Conservation (phyloP, 37 sponge, comb jelly and placozoan species). For the Geodia barretti region DNA sequence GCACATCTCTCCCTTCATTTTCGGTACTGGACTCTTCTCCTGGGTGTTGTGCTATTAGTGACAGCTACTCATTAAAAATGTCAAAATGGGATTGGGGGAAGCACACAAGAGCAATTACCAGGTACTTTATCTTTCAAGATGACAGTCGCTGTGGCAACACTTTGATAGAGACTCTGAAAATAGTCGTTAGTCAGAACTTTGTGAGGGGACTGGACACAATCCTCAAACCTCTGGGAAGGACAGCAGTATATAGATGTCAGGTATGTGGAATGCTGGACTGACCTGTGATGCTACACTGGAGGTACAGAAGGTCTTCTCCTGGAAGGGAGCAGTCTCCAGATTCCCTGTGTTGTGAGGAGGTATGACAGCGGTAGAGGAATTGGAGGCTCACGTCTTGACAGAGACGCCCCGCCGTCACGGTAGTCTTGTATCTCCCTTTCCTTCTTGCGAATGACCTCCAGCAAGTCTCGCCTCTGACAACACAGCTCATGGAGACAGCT, state of each 20-base stretch:
- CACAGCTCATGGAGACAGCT: conserved; percentile 58
- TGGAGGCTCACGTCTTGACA: conserved; percentile 55
- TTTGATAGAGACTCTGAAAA: conserved; percentile 53
- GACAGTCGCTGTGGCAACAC: conserved; percentile 28
- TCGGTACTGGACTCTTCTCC: too few species aligned
- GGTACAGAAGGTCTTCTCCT: conserved; percentile 58
- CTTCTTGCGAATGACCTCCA: conserved; percentile 46
- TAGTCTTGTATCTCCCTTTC: conserved; percentile 84
- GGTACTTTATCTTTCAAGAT: too few species aligned
- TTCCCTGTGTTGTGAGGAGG: conserved; percentile 35
- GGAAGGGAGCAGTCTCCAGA: conserved; percentile 73
- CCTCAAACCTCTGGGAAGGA: conserved; percentile 9
- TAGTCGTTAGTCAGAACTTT: neutral
- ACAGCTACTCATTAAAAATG: too few species aligned
- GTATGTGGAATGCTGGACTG: neutral
- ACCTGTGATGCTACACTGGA: conserved; percentile 68
- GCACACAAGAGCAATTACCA: too few species aligned
- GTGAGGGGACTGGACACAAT: neutral
- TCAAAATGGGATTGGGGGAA: too few species aligned
- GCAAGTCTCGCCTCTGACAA: conserved; percentile 47
- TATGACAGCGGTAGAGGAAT: neutral
- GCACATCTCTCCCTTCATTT: too few species aligned
- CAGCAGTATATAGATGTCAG: neutral
- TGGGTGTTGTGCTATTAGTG: too few species aligned
- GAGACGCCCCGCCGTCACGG: conserved; percentile 35